Percentiles rank a stretch among this genome's conserved stretches.
These are phyloP conservation scores for Temnothorax curvispinosus DNA, from an alignment of 1,140 invertebrate genomes.

Conservation along the genomic window DNA sequence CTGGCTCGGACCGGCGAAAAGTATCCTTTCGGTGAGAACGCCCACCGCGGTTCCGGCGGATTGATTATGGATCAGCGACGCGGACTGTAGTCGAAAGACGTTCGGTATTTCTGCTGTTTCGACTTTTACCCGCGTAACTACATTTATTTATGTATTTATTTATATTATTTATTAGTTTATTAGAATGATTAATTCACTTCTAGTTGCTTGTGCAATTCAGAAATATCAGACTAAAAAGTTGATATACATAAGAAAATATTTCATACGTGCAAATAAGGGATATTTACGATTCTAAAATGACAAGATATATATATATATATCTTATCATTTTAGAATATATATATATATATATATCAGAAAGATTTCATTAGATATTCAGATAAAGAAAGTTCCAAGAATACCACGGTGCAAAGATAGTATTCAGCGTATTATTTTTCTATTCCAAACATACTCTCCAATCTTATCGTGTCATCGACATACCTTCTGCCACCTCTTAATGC, in stretches of 20 bases:
- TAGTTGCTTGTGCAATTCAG: not conserved
- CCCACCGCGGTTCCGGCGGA: not conserved
- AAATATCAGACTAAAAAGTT: not conserved
- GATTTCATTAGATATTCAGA: not conserved
- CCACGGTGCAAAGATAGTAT: not conserved
- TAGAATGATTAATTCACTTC: not conserved
- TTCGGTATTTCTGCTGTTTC: not conserved
- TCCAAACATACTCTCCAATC: not conserved
- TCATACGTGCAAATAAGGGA: not conserved
- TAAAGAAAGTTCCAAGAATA: not conserved
- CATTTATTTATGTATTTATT: not conserved
- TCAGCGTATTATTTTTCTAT: not conserved
- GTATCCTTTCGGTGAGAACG: constrained; percentile 14
- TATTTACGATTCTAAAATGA: not conserved
- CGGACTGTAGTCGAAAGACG: not conserved
- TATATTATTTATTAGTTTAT: not conserved
- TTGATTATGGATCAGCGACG: constrained; percentile 14
- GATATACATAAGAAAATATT: not conserved
- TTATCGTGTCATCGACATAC: not conserved
- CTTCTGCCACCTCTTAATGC: not conserved
- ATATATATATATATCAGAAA: not conserved
- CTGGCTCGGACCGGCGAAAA: not conserved
- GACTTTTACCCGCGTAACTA: not conserved
- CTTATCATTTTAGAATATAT: no score
- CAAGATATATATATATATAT: not conserved